phyloP scores from a whole-genome alignment of 2,113 vertebrate genomes.

The Tenebrosternarchus preto region DNA sequence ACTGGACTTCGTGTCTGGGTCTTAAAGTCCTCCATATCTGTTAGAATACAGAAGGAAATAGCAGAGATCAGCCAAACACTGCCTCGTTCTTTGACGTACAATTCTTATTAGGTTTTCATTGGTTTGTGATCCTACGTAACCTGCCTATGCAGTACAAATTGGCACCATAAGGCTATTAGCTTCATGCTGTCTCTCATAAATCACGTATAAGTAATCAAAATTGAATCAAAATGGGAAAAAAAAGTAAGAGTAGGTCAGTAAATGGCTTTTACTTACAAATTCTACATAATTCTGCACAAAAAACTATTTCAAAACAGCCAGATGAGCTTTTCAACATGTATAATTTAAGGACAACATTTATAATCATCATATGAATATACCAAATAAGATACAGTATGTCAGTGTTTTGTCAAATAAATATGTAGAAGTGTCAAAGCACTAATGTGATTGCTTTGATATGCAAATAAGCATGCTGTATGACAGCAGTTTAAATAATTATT shows the following conservation, averaged over 20 bases:
- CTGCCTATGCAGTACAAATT: too few species aligned
- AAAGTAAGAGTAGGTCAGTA: too few species aligned
- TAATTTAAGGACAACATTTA: not conserved
- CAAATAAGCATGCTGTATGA: not conserved
- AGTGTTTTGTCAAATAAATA: constrained; percentile 1
- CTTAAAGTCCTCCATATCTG: constrained; percentile 95
- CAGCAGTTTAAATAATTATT: not conserved
- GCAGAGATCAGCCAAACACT: not conserved
- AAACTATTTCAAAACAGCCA: not conserved
- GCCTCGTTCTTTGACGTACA: not conserved
- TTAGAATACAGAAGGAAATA: constrained; percentile 51
- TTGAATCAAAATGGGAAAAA: too few species aligned
- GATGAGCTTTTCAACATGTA: not conserved
- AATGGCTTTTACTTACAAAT: too few species aligned
- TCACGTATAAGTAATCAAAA: not conserved
- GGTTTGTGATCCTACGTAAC: not conserved
- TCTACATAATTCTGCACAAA: too few species aligned
- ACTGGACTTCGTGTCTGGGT: constrained; percentile 87
- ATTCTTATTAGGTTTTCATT: not conserved
- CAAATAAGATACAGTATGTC: not conserved
- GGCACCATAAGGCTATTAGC: too few species aligned
- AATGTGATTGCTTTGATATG: not conserved
- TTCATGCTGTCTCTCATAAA: too few species aligned
- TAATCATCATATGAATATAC: not conserved
- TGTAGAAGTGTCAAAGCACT: not conserved